phyloP scores from a whole-genome alignment of 92 coral and sea anemone species.

The Bergia puertoricense region DNA sequence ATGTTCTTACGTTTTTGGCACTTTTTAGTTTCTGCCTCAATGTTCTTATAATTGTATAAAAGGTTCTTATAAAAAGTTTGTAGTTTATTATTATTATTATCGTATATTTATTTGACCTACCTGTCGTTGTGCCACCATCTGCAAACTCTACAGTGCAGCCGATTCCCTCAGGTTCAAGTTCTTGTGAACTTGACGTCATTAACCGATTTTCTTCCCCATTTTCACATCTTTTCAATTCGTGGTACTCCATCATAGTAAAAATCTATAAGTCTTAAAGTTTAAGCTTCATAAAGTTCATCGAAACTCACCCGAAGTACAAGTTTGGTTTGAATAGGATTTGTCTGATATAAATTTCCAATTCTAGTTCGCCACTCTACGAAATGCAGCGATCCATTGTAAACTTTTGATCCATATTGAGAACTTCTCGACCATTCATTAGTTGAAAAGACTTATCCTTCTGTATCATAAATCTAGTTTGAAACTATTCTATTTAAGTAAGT shows the following conservation, averaged over 20 bases:
- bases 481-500: not conserved
- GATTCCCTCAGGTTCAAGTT: not conserved
- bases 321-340: not conserved
- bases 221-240: not conserved
- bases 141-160: not conserved
- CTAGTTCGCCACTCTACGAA: not conserved
- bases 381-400: not conserved
- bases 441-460: not conserved
- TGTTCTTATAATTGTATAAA: too few relatives aligned
- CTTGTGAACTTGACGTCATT: not conserved
- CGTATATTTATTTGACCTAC: not conserved
- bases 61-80: too few relatives aligned
- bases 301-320: not conserved
- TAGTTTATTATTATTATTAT: too few relatives aligned
- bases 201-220: not conserved
- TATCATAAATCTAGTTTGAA: not conserved
- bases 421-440: too few relatives aligned
- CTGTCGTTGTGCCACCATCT: not conserved
- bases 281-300: not conserved
- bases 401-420: not conserved
- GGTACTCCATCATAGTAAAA: not conserved
- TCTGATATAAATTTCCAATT: not conserved
- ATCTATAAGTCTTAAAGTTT: not conserved
- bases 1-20: too few relatives aligned
- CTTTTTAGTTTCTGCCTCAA: too few relatives aligned